Conservation (phyloP, 2,888 invertebrate genomes). For the Rhamnusium bicolor region DNA sequence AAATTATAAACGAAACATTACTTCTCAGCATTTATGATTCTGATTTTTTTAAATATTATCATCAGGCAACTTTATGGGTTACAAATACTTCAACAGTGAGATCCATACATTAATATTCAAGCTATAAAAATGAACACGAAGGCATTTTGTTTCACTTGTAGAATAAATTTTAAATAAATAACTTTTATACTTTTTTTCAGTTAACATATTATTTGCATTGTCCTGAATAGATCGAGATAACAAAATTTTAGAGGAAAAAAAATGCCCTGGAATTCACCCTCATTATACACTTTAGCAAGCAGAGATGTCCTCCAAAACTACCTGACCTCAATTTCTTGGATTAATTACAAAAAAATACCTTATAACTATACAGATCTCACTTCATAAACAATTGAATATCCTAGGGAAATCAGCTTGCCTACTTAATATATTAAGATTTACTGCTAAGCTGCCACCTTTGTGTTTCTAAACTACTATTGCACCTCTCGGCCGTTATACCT, state of each 20-base stretch:
- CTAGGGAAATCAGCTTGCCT: conserved; percentile 12
- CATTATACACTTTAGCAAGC: background rate
- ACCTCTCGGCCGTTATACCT: conserved; percentile 80
- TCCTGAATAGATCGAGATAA: too few species aligned
- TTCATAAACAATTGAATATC: conserved; percentile 31
- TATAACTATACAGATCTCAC: conserved; percentile 21
- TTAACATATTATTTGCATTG: too few species aligned
- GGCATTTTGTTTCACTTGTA: background rate
- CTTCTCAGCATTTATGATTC: background rate
- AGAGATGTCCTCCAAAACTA: background rate
- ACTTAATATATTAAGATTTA: background rate
- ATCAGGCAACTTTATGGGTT: background rate
- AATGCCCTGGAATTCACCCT: background rate
- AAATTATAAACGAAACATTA: background rate
- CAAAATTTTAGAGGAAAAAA: too few species aligned
- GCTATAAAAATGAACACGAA: background rate
- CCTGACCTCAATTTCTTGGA: background rate
- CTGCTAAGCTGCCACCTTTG: conserved; percentile 78
- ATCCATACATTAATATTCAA: background rate
- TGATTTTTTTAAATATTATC: background rate
- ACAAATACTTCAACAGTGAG: conserved; percentile 1
- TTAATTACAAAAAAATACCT: background rate
- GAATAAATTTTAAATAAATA: too few species aligned
- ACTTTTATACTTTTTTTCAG: too few species aligned
- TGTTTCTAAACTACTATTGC: conserved; percentile 77